A percentile compares a stretch with the other conserved stretches of the same genome.
These are phyloP conservation scores for Notarius quadriscutis DNA, from an alignment of 2,113 vertebrate species.

Conservation along the genomic window DNA sequence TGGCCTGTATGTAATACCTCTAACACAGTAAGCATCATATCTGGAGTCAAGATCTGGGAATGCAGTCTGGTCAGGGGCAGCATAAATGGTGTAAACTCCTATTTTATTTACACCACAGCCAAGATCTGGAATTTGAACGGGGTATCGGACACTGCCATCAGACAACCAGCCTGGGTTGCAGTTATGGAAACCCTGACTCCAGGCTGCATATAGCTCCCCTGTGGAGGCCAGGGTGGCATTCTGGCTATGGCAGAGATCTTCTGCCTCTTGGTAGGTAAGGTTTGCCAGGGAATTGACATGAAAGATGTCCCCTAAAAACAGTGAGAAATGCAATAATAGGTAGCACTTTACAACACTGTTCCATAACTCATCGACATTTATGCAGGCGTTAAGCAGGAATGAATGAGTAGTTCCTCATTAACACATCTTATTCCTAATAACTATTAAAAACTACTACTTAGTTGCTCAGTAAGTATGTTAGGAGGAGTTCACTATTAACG, in stretches of 20 bases:
- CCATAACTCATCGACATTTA: background rate
- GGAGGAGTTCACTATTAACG: background rate
- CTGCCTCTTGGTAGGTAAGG: conserved; percentile 87
- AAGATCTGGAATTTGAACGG: conserved; percentile 77
- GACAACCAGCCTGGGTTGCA: conserved; percentile 90
- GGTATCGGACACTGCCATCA: conserved; percentile 88
- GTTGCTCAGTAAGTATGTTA: background rate
- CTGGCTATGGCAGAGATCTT: conserved; percentile 79
- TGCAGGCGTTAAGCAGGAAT: background rate
- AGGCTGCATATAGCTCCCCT: conserved; percentile 85
- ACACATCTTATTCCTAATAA: background rate
- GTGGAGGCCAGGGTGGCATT: conserved; percentile 85
- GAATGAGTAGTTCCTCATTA: background rate
- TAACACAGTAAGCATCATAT: conserved; percentile 91
- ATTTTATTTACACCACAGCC: conserved; percentile 81
- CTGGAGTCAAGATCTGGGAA: conserved; percentile 81
- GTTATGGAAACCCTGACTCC: conserved; percentile 86
- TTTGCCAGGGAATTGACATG: conserved; percentile 79
- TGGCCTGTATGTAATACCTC: conserved; percentile 69
- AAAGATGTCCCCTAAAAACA: conserved; percentile 84
- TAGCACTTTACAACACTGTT: background rate
- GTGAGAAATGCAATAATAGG: background rate
- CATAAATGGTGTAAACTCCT: conserved; percentile 85
- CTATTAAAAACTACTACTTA: background rate
- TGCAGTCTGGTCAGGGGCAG: conserved; percentile 84